Conservation (phyloP, 2,113 vertebrate genomes). For the Cyphomyrus plagiostoma region DNA sequence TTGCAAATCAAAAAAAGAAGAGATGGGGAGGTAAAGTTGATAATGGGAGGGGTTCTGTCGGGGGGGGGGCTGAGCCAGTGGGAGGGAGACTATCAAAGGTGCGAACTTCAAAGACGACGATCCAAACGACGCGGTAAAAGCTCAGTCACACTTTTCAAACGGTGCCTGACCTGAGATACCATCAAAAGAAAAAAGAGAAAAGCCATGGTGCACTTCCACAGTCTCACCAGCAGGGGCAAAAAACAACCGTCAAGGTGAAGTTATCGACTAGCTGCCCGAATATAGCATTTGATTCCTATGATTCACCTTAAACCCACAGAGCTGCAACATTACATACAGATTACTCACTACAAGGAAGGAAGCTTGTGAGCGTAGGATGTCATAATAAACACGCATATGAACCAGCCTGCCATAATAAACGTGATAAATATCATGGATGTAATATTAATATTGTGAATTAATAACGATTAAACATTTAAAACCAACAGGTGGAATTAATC, state of each 20-base stretch:
- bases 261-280: conserved; percentile 32
- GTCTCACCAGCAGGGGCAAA: background rate
- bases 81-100: background rate
- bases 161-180: background rate
- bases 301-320: background rate
- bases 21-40: background rate
- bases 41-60: background rate
- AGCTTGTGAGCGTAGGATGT: background rate
- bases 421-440: background rate
- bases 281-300: conserved; percentile 14
- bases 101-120: background rate
- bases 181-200: background rate
- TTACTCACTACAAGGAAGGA: background rate
- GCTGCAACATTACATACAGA: background rate
- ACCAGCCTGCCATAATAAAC: background rate
- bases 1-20: background rate
- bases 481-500: background rate
- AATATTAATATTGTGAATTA: background rate
- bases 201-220: background rate
- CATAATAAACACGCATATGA: background rate
- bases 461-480: background rate
- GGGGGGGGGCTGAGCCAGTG: background rate
- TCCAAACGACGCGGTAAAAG: background rate
- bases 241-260: conserved; percentile 22
- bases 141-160: background rate